Percentiles rank a stretch among this genome's conserved stretches.
Conservation (phyloP, 1,140 invertebrate genomes). For the Helicoverpa armigera region DNA sequence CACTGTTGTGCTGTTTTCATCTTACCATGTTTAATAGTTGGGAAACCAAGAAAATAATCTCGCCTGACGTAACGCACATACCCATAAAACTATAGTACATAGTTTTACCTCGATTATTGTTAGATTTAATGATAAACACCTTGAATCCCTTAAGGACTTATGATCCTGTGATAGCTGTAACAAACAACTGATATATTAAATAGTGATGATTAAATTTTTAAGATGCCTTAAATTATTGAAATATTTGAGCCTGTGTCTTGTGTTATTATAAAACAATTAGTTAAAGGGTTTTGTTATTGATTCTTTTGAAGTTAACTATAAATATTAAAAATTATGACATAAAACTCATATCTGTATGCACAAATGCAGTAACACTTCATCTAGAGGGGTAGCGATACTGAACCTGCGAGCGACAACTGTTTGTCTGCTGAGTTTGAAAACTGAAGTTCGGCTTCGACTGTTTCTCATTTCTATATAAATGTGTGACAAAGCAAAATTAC, state of each 20-base stretch:
- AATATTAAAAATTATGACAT: neutral
- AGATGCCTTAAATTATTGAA: slow-evolving; percentile 31
- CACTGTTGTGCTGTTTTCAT: neutral
- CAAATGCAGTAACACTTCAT: neutral
- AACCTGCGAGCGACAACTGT: neutral
- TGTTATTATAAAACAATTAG: neutral
- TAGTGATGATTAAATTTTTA: slow-evolving; percentile 14
- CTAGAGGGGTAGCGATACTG: slow-evolving; percentile 6
- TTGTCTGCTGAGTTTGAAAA: neutral
- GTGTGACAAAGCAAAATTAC: neutral
- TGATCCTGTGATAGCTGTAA: slow-evolving; percentile 43
- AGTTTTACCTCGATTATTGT: slow-evolving; percentile 42
- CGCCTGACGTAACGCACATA: slow-evolving; percentile 36
- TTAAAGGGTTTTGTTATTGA: neutral
- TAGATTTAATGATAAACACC: slow-evolving; percentile 35
- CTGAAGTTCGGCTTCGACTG: neutral
- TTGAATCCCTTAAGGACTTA: slow-evolving; percentile 37
- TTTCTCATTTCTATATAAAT: neutral
- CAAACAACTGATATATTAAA: slow-evolving; percentile 31
- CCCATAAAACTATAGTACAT: slow-evolving; percentile 34
- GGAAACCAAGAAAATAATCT: neutral
- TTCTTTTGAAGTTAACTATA: neutral
- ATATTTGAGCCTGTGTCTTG: slow-evolving; percentile 2
- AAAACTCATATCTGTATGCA: neutral
- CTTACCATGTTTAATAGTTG: neutral